Conservation (phyloP, 2,113 vertebrate species). For the Pomatorhinus ruficollis region DNA sequence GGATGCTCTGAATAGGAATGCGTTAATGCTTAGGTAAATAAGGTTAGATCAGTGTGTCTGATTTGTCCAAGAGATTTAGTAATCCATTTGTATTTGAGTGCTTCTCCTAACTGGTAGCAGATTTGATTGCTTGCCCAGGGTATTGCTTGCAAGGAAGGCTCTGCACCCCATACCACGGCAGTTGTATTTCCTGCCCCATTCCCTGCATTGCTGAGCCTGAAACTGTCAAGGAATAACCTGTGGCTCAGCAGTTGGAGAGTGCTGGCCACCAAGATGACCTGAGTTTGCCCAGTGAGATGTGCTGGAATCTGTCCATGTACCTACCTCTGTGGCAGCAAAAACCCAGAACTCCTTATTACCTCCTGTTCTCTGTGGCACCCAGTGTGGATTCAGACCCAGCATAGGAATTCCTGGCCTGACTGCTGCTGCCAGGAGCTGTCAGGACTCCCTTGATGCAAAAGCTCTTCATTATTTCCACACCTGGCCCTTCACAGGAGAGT, state of each 20-base stretch:
- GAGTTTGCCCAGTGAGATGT: background rate
- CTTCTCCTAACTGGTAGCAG: background rate
- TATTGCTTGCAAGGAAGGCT: rapidly evolving
- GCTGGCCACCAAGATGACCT: background rate
- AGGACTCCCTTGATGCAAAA: background rate
- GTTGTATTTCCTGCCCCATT: background rate
- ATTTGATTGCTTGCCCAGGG: background rate
- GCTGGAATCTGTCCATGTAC: background rate
- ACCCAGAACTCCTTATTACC: background rate
- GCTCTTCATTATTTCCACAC: background rate
- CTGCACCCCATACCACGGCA: rapidly evolving
- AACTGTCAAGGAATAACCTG: background rate
- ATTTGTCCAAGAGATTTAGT: background rate
- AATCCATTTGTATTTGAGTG: rapidly evolving
- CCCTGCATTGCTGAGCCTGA: background rate
- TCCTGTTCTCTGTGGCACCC: background rate
- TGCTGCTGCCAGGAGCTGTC: background rate
- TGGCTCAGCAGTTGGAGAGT: background rate
- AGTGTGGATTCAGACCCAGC: background rate
- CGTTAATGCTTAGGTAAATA: too few relatives aligned
- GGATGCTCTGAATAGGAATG: background rate
- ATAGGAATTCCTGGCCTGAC: background rate
- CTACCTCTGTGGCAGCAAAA: background rate
- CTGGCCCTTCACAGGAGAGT: background rate
- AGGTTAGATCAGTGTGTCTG: background rate